Evolutionary conservation across 64 coral and sea anemone genomes (phyloP).

Genomic region (Dendronephthya gigantea): DNA sequence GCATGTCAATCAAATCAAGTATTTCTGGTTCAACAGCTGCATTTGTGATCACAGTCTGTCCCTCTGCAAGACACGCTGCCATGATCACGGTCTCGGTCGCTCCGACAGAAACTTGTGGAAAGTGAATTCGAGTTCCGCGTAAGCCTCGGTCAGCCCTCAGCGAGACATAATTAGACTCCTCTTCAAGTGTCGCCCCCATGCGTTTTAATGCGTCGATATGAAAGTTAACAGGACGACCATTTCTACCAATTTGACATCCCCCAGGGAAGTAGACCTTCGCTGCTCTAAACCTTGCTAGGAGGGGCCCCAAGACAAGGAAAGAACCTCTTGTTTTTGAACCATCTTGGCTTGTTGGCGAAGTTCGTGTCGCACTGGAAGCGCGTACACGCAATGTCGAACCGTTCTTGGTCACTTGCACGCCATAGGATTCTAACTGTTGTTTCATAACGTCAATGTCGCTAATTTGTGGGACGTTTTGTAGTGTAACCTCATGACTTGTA

Average conservation of each 20-base stretch:
- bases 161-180: background rate
- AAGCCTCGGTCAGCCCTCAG: background rate
- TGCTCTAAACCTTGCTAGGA: background rate
- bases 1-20: slow-evolving; percentile 21
- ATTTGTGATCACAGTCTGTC: slow-evolving; percentile 32
- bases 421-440: background rate
- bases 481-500: background rate
- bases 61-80: slow-evolving; percentile 38
- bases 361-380: background rate
- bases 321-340: background rate
- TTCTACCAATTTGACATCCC: background rate
- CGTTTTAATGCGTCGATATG: background rate
- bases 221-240: background rate
- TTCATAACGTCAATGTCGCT: background rate
- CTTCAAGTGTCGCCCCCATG: background rate
- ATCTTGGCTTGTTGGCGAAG: background rate
- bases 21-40: slow-evolving; percentile 44
- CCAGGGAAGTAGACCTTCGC: background rate
- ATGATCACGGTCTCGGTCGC: slow-evolving; percentile 46
- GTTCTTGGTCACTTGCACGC: background rate
- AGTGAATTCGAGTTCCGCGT: background rate
- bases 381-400: background rate
- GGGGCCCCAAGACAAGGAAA: background rate
- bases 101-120: slow-evolving; percentile 25
- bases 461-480: background rate